Conservation (phyloP, 1,140 invertebrate genomes). For the Drosophila jambulina region DNA sequence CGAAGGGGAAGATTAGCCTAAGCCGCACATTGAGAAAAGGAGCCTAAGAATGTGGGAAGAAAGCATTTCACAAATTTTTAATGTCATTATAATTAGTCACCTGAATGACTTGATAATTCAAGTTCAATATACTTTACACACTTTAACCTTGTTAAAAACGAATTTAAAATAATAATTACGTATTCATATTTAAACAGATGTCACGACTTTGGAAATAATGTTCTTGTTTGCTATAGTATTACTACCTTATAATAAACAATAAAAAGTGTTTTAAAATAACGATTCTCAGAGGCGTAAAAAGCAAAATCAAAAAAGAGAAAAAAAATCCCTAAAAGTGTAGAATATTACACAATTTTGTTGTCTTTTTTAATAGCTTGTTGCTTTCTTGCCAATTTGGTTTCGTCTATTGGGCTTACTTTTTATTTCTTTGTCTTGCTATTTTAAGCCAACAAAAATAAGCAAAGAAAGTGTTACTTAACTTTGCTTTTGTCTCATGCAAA, state of each 20-base stretch:
- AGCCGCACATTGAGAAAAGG: neutral
- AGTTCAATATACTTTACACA: neutral
- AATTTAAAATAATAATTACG: neutral
- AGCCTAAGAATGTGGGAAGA: neutral
- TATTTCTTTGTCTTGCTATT: conserved; percentile 45
- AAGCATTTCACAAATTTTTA: neutral
- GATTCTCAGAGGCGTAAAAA: neutral
- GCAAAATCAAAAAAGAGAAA: neutral
- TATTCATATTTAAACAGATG: conserved; percentile 2
- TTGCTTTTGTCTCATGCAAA: neutral
- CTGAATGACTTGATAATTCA: neutral
- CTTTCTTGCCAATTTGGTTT: conserved; percentile 33
- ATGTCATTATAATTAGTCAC: neutral
- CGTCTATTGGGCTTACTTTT: conserved; percentile 30
- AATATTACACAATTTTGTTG: neutral
- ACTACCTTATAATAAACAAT: neutral
- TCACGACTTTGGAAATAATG: neutral
- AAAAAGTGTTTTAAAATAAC: neutral
- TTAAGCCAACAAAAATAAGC: conserved; percentile 42
- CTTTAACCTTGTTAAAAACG: neutral
- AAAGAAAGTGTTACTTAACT: conserved; percentile 42
- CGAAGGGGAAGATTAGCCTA: neutral
- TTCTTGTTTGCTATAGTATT: neutral
- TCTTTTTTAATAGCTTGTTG: conserved; percentile 13
- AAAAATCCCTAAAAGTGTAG: neutral